These are phyloP conservation scores for Sebastes iracundus DNA, from an alignment of 2,797 vertebrate genomes.

Conservation along the genomic window DNA sequence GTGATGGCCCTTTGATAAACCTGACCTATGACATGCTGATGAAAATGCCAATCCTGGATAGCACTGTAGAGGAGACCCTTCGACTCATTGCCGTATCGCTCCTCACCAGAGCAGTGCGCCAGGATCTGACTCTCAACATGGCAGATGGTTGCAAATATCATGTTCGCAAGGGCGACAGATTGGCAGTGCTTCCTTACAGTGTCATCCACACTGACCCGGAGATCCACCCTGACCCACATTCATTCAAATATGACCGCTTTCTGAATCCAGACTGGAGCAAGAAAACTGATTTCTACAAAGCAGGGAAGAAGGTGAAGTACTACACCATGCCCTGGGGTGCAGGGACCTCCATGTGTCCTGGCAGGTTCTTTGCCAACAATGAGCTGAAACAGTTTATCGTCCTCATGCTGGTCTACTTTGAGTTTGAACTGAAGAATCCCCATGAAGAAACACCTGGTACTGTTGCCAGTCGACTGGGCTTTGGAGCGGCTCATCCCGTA, in stretches of 20 bases:
- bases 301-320: slow-evolving; percentile 83
- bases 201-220: slow-evolving; percentile 86
- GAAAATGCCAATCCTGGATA: slow-evolving; percentile 86
- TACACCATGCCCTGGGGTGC: slow-evolving; percentile 89
- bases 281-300: slow-evolving; percentile 85
- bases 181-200: slow-evolving; percentile 82
- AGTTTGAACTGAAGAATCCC: slow-evolving; percentile 83
- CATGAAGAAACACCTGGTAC: slow-evolving; percentile 75
- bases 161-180: slow-evolving; percentile 63
- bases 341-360: slow-evolving; percentile 86
- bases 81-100: slow-evolving; percentile 83
- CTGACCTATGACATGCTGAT: slow-evolving; percentile 77
- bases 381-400: slow-evolving; percentile 89
- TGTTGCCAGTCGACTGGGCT: slow-evolving; percentile 83
- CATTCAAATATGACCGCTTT: slow-evolving; percentile 88
- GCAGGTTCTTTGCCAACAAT: slow-evolving; percentile 84
- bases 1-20: slow-evolving; percentile 55
- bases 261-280: slow-evolving; percentile 79
- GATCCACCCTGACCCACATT: slow-evolving; percentile 83
- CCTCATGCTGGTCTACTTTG: slow-evolving; percentile 85
- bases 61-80: slow-evolving; percentile 88
- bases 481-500: slow-evolving; percentile 84
- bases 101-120: slow-evolving; percentile 81
- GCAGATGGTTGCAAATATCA: slow-evolving; percentile 68
- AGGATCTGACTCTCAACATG: slow-evolving; percentile 80